Conservation (phyloP, 2,113 vertebrate genomes). For the Psophia crepitans region DNA sequence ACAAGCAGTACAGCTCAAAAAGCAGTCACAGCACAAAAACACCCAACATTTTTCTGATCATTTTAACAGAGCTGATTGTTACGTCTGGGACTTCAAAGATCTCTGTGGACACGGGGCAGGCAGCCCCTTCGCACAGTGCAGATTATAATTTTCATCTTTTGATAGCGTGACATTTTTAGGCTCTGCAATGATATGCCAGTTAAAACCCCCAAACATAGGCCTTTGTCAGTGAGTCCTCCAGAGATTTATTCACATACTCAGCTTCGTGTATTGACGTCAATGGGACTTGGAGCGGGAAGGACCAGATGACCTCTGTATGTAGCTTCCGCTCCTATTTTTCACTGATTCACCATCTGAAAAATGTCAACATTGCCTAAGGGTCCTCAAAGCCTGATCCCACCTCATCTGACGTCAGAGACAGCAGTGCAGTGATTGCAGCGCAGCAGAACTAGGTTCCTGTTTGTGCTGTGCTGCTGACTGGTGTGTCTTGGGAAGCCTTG, state of each 20-base stretch:
- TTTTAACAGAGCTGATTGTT: neutral
- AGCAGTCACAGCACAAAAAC: neutral
- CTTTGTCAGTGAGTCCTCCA: neutral
- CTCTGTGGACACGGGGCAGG: neutral
- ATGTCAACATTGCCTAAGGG: neutral
- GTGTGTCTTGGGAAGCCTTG: neutral
- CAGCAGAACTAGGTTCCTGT: neutral
- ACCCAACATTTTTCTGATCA: neutral
- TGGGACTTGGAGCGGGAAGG: neutral
- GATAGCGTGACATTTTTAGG: fast-evolving
- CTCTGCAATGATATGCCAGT: neutral
- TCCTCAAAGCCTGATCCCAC: neutral
- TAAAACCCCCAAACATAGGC: neutral
- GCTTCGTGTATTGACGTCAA: neutral
- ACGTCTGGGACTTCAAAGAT: neutral
- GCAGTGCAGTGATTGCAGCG: neutral
- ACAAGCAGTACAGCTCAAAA: neutral
- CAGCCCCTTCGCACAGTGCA: fast-evolving
- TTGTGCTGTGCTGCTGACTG: neutral
- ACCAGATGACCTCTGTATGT: neutral
- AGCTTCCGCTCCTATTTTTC: neutral
- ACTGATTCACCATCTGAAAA: neutral
- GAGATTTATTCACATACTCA: neutral
- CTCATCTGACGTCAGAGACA: neutral
- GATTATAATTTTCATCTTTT: neutral